Base-by-base conservation (phyloP, 2,113 vertebrate genomes). In the Hippocampus comes region DNA sequence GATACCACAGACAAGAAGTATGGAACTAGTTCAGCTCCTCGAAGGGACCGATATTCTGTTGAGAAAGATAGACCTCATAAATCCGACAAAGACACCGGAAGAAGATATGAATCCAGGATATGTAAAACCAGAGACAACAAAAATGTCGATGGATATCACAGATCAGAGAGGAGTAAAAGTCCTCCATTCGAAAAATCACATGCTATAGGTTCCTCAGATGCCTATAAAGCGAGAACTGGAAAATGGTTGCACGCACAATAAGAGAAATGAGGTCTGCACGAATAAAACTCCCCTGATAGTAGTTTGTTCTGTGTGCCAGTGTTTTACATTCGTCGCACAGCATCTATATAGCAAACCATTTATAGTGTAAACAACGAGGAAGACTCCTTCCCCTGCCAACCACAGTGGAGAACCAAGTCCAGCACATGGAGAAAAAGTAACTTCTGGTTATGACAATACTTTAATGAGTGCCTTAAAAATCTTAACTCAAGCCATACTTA, bases 81-180 rank as follows among this genome's bases (percentile, higher is more conserved):
- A 81, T 89, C 89, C 30, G 69, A 86, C 43, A 93, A 87, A 84
- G 80, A 82, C 20, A 67, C 83, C 2, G 86, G 83, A 51, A 93
- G 84, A 60, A 94, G 91, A 88, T 77, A 89, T 65, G 91, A 92
- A n/a, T 78, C 76, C 53, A 86, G 87, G 72, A 85, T 90, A 48
- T 49, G 1, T 67, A 82, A 82, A 88, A 76, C 78, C 82, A 70
- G 89, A 83, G 80, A 71, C 3, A 30, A 91, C 86, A 60, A 55
- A 55, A 78, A 87, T 42, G 82, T 80, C 11, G 90, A 93, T 12
- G 79, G 86, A 0, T 76, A 83, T 78, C 89, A 84, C 77, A 92
- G 88, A 73, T 86, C 86, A 70, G 90, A 89, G 12, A 86, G 88
- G 63, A 69, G 68, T 2, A 90, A 80, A 82, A 91, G 53, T 38